phyloP scores from a whole-genome alignment of 2,113 vertebrate genomes.

The Candoia aspera region DNA sequence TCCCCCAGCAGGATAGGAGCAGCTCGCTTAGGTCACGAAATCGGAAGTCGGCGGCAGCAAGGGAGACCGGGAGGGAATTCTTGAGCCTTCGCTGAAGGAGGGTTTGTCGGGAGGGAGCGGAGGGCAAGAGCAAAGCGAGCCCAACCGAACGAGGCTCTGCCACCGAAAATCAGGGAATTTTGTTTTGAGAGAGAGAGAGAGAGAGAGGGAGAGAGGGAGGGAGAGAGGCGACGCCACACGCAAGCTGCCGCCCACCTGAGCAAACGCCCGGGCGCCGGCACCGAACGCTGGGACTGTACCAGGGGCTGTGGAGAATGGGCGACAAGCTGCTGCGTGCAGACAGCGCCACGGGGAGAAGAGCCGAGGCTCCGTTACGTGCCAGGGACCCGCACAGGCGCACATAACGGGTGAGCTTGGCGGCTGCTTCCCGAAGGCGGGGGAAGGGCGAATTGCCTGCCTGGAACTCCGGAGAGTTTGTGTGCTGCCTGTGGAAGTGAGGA shows the following conservation, averaged over 20 bases:
- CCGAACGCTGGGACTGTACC: not conserved
- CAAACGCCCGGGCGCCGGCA: not conserved
- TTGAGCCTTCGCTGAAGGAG: not conserved
- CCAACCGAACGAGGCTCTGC: not conserved
- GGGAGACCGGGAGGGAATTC: not conserved
- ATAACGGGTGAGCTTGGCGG: not conserved
- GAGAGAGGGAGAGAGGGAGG: not conserved
- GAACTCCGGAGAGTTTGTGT: conserved; percentile 4
- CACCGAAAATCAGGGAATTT: not conserved
- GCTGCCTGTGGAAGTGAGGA: not conserved
- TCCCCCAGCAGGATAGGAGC: not conserved
- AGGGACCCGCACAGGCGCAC: not conserved
- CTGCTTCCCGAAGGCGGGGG: not conserved
- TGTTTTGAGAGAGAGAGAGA: no score
- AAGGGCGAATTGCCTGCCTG: not conserved
- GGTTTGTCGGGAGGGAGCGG: not conserved
- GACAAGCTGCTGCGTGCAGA: not conserved
- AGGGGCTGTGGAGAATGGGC: not conserved
- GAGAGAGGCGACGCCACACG: not conserved
- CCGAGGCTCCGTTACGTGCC: no score
- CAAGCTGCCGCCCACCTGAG: not conserved
- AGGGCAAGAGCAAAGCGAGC: not conserved
- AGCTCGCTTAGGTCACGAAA: not conserved
- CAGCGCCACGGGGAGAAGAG: not conserved
- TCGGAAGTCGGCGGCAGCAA: no score